Conservation (phyloP, 2,797 vertebrate species). For the Intellagama lesueurii region DNA sequence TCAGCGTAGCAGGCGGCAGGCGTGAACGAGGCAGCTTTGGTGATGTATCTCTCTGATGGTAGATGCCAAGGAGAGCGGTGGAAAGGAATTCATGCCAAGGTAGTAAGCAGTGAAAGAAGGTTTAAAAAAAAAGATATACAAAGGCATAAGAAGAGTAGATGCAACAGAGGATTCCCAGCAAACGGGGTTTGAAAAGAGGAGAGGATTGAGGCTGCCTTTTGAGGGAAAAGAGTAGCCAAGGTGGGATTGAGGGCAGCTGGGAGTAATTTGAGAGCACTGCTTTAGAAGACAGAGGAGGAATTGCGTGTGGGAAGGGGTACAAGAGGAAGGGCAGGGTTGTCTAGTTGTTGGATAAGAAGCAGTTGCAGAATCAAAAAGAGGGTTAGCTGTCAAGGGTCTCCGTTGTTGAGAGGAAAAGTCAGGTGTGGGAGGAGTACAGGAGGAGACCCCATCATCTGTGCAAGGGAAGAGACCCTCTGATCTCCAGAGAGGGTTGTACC, state of each 20-base stretch:
- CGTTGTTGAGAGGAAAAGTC: background rate
- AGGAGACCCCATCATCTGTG: too few relatives aligned
- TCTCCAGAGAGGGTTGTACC: too few relatives aligned
- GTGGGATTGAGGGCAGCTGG: fast-evolving
- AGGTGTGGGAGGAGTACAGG: background rate
- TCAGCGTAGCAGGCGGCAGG: too few relatives aligned
- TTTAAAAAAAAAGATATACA: background rate
- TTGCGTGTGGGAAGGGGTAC: background rate
- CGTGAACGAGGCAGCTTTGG: background rate
- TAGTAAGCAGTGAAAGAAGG: background rate
- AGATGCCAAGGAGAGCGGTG: fast-evolving
- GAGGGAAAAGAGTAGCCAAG: background rate
- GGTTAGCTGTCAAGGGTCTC: background rate
- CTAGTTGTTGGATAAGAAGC: background rate
- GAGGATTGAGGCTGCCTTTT: background rate
- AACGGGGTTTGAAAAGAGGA: background rate
- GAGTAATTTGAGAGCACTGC: background rate
- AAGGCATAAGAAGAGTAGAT: too few relatives aligned
- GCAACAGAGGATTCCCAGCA: background rate
- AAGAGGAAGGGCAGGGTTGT: background rate
- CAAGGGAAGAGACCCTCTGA: background rate
- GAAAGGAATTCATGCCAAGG: background rate
- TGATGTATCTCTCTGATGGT: background rate
- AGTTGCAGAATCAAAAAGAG: background rate
- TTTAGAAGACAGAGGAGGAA: background rate